Percentiles rank a stretch among this genome's conserved stretches.
These are phyloP conservation scores for Pristionchus exspectatus DNA, from an alignment of 2,888 invertebrate species.

Conservation along the genomic window DNA sequence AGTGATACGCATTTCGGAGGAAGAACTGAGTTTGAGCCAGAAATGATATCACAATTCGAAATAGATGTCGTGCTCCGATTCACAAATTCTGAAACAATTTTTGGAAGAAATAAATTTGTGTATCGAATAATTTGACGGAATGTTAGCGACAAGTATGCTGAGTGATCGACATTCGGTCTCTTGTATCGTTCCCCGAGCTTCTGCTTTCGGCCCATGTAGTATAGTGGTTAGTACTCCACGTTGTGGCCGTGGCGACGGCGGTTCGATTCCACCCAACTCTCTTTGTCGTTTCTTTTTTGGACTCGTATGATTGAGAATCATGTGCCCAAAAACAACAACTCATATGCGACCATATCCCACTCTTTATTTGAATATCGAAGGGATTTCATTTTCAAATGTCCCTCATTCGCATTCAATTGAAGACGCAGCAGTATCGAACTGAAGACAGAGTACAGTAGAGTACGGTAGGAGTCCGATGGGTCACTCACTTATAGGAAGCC, in stretches of 20 bases:
- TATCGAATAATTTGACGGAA: too few relatives aligned
- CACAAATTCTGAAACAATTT: not conserved
- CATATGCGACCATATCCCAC: not conserved
- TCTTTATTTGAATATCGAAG: slow-evolving; percentile 15
- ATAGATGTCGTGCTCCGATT: not conserved
- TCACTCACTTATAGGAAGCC: slow-evolving; percentile 31
- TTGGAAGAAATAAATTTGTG: not conserved
- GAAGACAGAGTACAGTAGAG: not conserved
- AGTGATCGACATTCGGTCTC: not conserved
- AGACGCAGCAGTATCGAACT: not conserved
- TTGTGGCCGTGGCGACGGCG: slow-evolving; percentile 72
- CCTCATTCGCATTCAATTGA: slow-evolving; percentile 7
- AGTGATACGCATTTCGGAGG: not conserved
- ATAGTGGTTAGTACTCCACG: slow-evolving; percentile 74
- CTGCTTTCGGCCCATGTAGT: slow-evolving; percentile 65
- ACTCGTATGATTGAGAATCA: not conserved
- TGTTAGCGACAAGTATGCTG: not conserved
- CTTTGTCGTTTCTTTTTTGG: not conserved
- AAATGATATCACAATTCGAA: not conserved
- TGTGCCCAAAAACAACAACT: not conserved
- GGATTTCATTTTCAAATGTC: slow-evolving; percentile 2
- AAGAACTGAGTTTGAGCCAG: not conserved
- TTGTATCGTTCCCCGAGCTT: not conserved
- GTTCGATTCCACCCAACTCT: slow-evolving; percentile 66
- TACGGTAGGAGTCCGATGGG: not conserved